Conservation (phyloP, 2,888 invertebrate species). For the Amphipyra berbera region DNA sequence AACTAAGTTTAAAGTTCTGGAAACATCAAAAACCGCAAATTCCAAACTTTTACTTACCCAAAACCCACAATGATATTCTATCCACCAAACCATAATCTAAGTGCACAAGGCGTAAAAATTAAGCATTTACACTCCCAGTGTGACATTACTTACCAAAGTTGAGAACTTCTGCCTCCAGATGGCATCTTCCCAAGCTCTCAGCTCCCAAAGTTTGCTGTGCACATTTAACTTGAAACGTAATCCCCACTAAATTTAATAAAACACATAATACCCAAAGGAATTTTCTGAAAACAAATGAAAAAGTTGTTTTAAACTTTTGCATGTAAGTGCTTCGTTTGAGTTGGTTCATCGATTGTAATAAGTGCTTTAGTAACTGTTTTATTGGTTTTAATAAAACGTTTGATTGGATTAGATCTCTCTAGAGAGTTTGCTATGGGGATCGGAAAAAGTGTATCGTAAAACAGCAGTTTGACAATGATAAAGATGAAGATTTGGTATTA, state of each 20-base stretch:
- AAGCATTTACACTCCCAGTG: not conserved
- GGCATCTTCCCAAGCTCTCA: conserved; percentile 34
- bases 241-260: conserved; percentile 50
- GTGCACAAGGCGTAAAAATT: conserved; percentile 4
- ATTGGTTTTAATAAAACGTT: conserved; percentile 5
- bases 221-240: conserved; percentile 40
- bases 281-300: conserved; percentile 34
- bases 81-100: not conserved
- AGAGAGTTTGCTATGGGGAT: not conserved
- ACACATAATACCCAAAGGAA: conserved; percentile 31
- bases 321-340: conserved; percentile 16
- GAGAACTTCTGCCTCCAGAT: conserved; percentile 41
- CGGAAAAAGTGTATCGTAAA: not conserved
- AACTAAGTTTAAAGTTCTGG: too few relatives aligned
- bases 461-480: too few relatives aligned
- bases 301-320: conserved; percentile 30
- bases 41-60: too few relatives aligned
- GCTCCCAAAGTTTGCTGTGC: conserved; percentile 29
- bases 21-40: too few relatives aligned
- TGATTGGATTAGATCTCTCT: not conserved
- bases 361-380: conserved; percentile 14
- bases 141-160: conserved; percentile 28
- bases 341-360: conserved; percentile 26
- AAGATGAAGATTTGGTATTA: too few relatives aligned
- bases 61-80: not conserved